Conservation (phyloP, 1,140 invertebrate species). For the Dolichoris vasculosae region DNA sequence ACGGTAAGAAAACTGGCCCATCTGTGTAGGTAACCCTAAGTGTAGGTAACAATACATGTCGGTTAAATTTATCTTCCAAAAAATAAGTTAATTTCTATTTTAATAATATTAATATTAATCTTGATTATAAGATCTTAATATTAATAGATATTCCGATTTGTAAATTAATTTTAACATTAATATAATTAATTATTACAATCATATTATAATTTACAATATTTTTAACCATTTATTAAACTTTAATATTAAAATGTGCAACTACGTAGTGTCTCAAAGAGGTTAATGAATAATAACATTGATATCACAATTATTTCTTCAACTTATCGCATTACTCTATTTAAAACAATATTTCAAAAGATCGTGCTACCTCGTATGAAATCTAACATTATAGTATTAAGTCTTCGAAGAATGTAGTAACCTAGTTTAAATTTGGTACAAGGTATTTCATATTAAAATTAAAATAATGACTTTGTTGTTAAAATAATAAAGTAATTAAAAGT, state of each 20-base stretch:
- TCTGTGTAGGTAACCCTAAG: too few relatives aligned
- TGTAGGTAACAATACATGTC: too few relatives aligned
- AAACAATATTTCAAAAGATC: slow-evolving; percentile 5
- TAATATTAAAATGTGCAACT: neutral
- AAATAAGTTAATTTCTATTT: too few relatives aligned
- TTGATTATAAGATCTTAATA: too few relatives aligned
- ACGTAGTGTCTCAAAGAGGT: neutral
- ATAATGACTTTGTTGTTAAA: neutral
- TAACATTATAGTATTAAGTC: neutral
- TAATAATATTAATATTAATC: too few relatives aligned
- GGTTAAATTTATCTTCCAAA: too few relatives aligned
- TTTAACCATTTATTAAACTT: too few relatives aligned
- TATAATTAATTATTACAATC: too few relatives aligned
- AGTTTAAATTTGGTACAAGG: neutral
- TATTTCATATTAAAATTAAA: neutral
- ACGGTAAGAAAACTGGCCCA: too few relatives aligned
- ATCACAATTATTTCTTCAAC: neutral
- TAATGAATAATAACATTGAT: neutral
- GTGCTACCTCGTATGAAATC: neutral
- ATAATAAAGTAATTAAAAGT: neutral
- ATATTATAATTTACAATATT: too few relatives aligned
- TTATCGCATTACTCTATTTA: neutral
- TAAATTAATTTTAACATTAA: too few relatives aligned
- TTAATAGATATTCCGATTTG: too few relatives aligned
- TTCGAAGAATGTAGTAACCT: neutral